These are phyloP conservation scores for Charanyca ferruginea DNA, from an alignment of 2,888 invertebrate species.

Conservation along the genomic window DNA sequence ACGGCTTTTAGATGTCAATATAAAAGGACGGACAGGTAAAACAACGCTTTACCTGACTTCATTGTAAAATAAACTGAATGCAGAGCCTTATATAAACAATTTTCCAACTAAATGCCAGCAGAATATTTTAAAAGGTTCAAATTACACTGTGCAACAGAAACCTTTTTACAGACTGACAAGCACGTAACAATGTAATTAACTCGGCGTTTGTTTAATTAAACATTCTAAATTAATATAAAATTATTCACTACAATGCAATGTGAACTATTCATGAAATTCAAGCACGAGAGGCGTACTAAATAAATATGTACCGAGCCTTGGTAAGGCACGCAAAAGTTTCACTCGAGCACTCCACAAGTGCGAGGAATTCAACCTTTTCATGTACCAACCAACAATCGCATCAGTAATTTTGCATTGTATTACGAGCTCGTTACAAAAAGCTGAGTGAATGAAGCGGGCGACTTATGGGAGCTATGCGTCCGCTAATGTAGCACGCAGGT, in stretches of 20 bases:
- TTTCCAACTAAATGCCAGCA: constrained; percentile 15
- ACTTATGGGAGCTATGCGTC: constrained; percentile 71
- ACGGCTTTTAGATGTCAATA: neutral
- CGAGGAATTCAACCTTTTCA: constrained; percentile 68
- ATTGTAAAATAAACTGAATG: neutral
- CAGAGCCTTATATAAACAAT: constrained; percentile 16
- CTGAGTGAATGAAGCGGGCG: constrained; percentile 65
- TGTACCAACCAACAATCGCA: constrained; percentile 51
- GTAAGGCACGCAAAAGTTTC: constrained; percentile 72
- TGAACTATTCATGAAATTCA: constrained; percentile 74
- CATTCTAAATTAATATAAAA: constrained; percentile 71
- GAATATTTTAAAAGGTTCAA: constrained; percentile 28
- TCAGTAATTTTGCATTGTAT: constrained; percentile 51
- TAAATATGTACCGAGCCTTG: constrained; percentile 72
- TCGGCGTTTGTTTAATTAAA: constrained; percentile 68
- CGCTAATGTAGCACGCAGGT: constrained; percentile 82
- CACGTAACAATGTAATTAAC: constrained; percentile 72
- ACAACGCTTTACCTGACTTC: neutral
- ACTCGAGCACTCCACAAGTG: constrained; percentile 63
- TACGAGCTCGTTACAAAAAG: constrained; percentile 54
- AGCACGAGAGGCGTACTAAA: constrained; percentile 65
- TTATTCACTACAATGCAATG: constrained; percentile 69
- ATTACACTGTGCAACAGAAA: constrained; percentile 50
- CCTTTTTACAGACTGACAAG: constrained; percentile 53
- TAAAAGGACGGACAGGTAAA: neutral